phyloP scores from a whole-genome alignment of 2,113 vertebrate species.

The Ceyx cyanopectus region DNA sequence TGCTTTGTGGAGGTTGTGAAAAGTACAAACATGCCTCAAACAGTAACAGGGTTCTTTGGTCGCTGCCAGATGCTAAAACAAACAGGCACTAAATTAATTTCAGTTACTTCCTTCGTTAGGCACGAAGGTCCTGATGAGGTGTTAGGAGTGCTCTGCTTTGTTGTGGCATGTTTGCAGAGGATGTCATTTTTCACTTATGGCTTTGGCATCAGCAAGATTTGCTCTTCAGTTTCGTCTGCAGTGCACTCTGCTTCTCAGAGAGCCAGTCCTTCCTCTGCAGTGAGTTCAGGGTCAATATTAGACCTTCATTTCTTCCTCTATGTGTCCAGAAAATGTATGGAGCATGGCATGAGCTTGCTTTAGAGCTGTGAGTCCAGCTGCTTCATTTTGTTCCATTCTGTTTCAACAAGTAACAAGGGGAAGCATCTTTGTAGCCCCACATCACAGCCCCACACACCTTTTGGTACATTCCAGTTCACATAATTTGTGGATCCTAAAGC shows the following conservation, averaged over 20 bases:
- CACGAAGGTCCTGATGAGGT: neutral
- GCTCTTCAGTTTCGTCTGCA: neutral
- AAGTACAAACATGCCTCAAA: conserved; percentile 7
- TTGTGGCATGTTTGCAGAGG: conserved; percentile 2
- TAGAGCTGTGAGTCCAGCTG: neutral
- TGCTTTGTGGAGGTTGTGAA: neutral
- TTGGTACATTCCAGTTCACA: neutral
- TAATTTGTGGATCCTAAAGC: neutral
- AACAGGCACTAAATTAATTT: conserved; percentile 29
- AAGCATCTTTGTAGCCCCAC: too few relatives aligned
- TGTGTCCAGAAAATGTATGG: neutral
- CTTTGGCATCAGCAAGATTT: neutral
- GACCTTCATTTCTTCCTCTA: neutral
- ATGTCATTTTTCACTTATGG: neutral
- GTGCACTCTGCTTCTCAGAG: neutral
- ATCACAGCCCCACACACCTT: neutral
- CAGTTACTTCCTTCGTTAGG: conserved; percentile 26
- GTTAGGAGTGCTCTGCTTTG: conserved; percentile 11
- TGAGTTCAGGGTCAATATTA: neutral
- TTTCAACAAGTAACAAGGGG: neutral
- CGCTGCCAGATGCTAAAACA: conserved; percentile 36
- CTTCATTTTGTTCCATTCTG: neutral
- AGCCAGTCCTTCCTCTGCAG: neutral
- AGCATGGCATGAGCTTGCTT: neutral
- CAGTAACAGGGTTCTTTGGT: neutral